Evolutionary conservation across 2,888 invertebrate genomes (phyloP).

Genomic region (Apomyelois bistriatella): DNA sequence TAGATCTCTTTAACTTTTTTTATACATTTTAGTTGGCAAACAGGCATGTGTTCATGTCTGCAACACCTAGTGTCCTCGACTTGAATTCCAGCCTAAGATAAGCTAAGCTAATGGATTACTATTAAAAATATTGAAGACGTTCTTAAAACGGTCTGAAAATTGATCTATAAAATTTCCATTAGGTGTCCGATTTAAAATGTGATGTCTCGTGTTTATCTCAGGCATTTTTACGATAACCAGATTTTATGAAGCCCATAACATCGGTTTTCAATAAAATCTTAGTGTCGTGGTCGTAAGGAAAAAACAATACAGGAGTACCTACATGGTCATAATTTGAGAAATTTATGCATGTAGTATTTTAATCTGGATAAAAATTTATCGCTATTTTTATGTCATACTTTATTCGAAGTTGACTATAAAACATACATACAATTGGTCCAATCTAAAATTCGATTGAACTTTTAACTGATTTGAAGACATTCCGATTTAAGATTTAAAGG

Average conservation of each 20-base stretch:
- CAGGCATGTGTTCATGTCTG: too few species aligned
- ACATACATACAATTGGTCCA: not conserved
- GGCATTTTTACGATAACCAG: constrained; percentile 41
- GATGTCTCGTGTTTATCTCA: constrained; percentile 48
- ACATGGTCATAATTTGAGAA: constrained; percentile 41
- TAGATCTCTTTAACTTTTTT: too few species aligned
- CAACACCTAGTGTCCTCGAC: too few species aligned
- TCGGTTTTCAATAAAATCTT: constrained; percentile 58
- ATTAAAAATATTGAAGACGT: constrained; percentile 28
- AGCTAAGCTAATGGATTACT: constrained; percentile 14
- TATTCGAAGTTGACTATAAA: constrained; percentile 12
- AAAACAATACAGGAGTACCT: constrained; percentile 49
- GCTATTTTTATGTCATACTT: constrained; percentile 12
- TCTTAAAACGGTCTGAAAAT: constrained; percentile 46
- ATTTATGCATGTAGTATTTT: constrained; percentile 39
- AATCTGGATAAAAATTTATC: constrained; percentile 31
- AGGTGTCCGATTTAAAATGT: constrained; percentile 35
- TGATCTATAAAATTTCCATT: constrained; percentile 55
- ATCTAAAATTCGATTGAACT: not conserved
- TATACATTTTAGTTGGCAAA: too few species aligned
- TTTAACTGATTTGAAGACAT: too few species aligned
- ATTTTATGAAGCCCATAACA: constrained; percentile 59
- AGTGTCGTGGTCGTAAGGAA: constrained; percentile 40
- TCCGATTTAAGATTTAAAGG: not conserved
- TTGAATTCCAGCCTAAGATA: too few species aligned